These are phyloP conservation scores for Sander vitreus DNA, from an alignment of 2,113 vertebrate species.

Conservation along the genomic window DNA sequence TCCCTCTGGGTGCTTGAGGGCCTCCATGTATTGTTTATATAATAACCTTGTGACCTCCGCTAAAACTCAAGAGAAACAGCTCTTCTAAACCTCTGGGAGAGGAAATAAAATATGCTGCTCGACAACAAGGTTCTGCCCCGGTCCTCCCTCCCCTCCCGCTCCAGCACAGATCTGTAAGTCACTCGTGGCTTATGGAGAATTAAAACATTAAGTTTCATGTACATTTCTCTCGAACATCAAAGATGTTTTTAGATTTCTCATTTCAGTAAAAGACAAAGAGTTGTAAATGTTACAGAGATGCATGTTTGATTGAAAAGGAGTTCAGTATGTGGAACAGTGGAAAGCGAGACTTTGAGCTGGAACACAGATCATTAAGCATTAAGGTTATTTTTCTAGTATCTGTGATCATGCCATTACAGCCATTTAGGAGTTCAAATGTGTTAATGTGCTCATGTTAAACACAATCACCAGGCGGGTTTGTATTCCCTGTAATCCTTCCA, in stretches of 20 bases:
- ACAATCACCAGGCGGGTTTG: not conserved
- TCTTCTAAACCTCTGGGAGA: slow-evolving; percentile 67
- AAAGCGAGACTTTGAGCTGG: slow-evolving; percentile 35
- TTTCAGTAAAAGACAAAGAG: slow-evolving; percentile 79
- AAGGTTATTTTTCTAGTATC: slow-evolving; percentile 28
- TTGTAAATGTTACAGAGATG: slow-evolving; percentile 74
- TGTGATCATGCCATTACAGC: slow-evolving; percentile 10
- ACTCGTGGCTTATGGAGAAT: slow-evolving; percentile 75
- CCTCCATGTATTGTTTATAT: slow-evolving; percentile 72
- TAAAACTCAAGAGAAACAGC: slow-evolving; percentile 66
- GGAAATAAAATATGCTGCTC: slow-evolving; percentile 61
- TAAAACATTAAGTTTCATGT: slow-evolving; percentile 76
- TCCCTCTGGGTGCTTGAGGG: slow-evolving; percentile 56
- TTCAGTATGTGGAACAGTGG: slow-evolving; percentile 58
- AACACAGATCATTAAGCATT: slow-evolving; percentile 21
- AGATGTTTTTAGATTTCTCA: slow-evolving; percentile 76
- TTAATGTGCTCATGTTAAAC: slow-evolving; percentile 16
- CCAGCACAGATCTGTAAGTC: slow-evolving; percentile 49
- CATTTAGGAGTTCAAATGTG: slow-evolving; percentile 36
- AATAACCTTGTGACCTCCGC: slow-evolving; percentile 78
- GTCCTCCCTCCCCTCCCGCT: not conserved
- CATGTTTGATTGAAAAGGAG: slow-evolving; percentile 77
- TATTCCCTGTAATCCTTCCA: slow-evolving; percentile 12
- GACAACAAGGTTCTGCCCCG: slow-evolving; percentile 41
- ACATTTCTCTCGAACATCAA: slow-evolving; percentile 64